These are phyloP conservation scores for Pedionomus torquatus DNA, from an alignment of 2,113 vertebrate genomes.

Conservation along the genomic window DNA sequence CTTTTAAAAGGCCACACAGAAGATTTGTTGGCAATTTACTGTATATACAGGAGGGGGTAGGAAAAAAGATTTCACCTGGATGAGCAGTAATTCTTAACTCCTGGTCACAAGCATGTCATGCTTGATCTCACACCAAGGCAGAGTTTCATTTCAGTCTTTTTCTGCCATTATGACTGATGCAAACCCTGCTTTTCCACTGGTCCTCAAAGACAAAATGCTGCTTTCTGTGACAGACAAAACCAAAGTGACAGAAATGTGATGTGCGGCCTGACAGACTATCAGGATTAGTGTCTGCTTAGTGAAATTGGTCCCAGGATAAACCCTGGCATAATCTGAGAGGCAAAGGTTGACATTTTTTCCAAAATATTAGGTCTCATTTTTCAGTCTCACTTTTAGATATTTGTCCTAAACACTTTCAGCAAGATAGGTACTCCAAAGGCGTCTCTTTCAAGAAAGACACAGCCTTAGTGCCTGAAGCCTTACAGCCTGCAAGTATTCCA, in stretches of 20 bases:
- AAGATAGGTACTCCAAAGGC: not conserved
- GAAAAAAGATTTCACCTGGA: not conserved
- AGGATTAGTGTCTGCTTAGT: not conserved
- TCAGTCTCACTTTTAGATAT: not conserved
- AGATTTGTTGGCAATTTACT: not conserved
- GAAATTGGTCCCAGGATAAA: not conserved
- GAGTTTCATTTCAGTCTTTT: not conserved
- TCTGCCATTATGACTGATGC: not conserved
- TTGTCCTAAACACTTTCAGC: not conserved
- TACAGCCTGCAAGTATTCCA: slow-evolving; percentile 1
- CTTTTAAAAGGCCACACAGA: not conserved
- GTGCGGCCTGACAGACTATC: not conserved
- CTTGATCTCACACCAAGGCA: not conserved
- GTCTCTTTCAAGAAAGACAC: not conserved
- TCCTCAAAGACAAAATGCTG: not conserved
- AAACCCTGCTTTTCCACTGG: not conserved
- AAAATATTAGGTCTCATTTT: not conserved
- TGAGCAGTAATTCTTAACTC: not conserved
- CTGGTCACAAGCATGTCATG: not conserved
- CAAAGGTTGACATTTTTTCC: not conserved
- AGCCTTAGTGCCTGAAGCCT: not conserved
- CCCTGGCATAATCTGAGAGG: not conserved
- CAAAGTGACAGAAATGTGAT: not conserved
- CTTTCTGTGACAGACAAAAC: not conserved
- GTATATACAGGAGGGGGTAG: not conserved